These are phyloP conservation scores for Arion vulgaris DNA, from an alignment of 1,140 invertebrate species.

Conservation along the genomic window DNA sequence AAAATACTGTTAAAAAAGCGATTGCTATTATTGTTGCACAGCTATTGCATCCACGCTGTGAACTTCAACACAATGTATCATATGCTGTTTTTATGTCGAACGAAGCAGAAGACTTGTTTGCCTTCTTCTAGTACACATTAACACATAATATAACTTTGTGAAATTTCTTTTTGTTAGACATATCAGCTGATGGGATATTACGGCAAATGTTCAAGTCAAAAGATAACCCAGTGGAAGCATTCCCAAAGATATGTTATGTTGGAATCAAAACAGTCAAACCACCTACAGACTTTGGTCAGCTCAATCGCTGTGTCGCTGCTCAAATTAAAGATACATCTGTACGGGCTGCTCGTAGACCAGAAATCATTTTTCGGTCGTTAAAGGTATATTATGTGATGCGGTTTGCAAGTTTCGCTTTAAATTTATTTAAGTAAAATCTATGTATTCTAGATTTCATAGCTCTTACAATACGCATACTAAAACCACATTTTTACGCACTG, in stretches of 20 bases:
- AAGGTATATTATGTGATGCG: conserved; percentile 71
- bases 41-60: too few species aligned
- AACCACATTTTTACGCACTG: too few species aligned
- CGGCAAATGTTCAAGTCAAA: conserved; percentile 10
- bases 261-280: conserved; percentile 77
- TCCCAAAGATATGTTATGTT: conserved; percentile 81
- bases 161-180: background rate
- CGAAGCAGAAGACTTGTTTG: too few species aligned
- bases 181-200: conserved; percentile 1
- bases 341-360: conserved; percentile 79
- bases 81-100: too few species aligned
- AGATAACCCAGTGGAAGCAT: conserved; percentile 80
- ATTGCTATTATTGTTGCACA: too few species aligned
- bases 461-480: too few species aligned
- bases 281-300: conserved; percentile 76
- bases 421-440: too few species aligned
- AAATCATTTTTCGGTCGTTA: conserved; percentile 80
- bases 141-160: background rate
- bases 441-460: too few species aligned
- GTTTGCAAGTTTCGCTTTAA: too few species aligned
- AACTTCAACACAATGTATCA: too few species aligned
- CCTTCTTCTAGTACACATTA: too few species aligned
- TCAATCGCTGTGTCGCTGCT: conserved; percentile 74
- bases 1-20: too few species aligned
- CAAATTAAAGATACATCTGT: conserved; percentile 81